Evolutionary conservation across 1,140 invertebrate genomes (phyloP).

Genomic region (Neuroterus valhalla): DNA sequence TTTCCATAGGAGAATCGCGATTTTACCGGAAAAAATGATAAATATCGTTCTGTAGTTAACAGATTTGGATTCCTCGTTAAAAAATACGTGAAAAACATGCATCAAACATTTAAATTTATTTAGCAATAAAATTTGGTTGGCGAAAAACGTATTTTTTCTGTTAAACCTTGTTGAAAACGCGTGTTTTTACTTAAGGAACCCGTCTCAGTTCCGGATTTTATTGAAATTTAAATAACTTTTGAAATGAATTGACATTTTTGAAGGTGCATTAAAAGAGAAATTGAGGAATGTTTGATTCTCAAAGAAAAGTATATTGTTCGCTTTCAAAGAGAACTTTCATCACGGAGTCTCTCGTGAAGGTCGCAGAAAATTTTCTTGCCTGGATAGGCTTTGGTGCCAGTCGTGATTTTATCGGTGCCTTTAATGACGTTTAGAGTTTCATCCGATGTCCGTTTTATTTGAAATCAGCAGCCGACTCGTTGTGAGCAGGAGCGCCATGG

Average conservation of each 20-base stretch:
- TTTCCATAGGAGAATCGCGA: too few species aligned
- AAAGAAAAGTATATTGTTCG: not conserved
- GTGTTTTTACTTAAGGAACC: too few species aligned
- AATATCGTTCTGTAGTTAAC: too few species aligned
- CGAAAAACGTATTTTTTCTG: too few species aligned
- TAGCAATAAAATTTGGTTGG: too few species aligned
- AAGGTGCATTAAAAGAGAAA: not conserved
- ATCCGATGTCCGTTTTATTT: conserved; percentile 54
- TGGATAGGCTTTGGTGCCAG: conserved; percentile 50
- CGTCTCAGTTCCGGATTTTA: too few species aligned
- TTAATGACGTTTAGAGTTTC: conserved; percentile 57
- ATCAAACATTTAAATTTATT: too few species aligned
- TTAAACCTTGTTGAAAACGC: too few species aligned
- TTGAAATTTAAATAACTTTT: too few species aligned
- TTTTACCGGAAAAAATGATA: too few species aligned
- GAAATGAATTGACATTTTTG: not conserved
- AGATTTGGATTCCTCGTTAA: too few species aligned
- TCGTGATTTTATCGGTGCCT: conserved; percentile 53
- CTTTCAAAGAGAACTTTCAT: not conserved
- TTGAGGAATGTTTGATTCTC: not conserved
- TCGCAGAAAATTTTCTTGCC: conserved; percentile 8
- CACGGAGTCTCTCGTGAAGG: not conserved
- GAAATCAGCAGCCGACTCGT: conserved; percentile 45
- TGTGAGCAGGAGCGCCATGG: conserved; percentile 35
- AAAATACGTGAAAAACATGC: too few species aligned